Conservation (phyloP, 2,888 invertebrate species). For the Monoplex corrugatus region DNA sequence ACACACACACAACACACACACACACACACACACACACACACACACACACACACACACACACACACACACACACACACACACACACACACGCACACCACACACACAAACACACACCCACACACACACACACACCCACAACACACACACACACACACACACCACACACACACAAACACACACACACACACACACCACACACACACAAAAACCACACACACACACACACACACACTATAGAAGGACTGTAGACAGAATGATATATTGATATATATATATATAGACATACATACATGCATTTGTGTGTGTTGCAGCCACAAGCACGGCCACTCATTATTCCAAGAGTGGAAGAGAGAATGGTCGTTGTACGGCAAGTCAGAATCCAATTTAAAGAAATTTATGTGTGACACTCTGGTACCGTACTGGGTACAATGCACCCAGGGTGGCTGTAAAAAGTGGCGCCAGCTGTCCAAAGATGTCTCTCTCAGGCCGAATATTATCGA, state of each 20-base stretch:
- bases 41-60: neutral
- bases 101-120: no score
- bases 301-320: slow-evolving; percentile 67
- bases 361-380: slow-evolving; percentile 76
- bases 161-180: no score
- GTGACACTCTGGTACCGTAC: slow-evolving; percentile 79
- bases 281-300: no score
- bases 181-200: no score
- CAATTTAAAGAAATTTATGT: slow-evolving; percentile 76
- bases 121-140: no score
- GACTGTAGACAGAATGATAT: no score
- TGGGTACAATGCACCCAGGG: slow-evolving; percentile 80
- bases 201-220: slow-evolving; percentile 1
- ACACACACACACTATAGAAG: neutral
- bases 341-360: slow-evolving; percentile 80
- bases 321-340: slow-evolving; percentile 70
- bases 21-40: neutral
- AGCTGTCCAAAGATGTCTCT: slow-evolving; percentile 72
- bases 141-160: no score
- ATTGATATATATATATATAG: no score
- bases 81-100: neutral
- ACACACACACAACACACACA: no score
- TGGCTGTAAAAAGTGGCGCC: slow-evolving; percentile 81
- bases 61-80: neutral
- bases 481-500: slow-evolving; percentile 67